These are phyloP conservation scores for Megamerina dolium DNA, from an alignment of 2,888 invertebrate genomes.

Conservation along the genomic window DNA sequence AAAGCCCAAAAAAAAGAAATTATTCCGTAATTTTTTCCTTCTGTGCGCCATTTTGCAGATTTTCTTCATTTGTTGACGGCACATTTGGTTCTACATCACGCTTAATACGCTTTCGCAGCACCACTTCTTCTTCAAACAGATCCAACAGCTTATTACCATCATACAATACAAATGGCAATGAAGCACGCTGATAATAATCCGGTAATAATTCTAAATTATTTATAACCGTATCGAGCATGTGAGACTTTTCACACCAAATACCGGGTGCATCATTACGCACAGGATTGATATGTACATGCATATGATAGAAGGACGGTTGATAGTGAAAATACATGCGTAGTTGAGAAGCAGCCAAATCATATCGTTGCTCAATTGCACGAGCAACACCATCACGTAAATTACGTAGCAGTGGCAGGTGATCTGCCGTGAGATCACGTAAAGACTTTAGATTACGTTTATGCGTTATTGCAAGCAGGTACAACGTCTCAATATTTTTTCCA, in stretches of 20 bases:
- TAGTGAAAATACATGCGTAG: conserved; percentile 87
- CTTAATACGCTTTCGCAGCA: conserved; percentile 18
- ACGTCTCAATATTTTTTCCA: conserved; percentile 63
- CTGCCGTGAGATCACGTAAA: conserved; percentile 71
- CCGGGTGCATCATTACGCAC: conserved; percentile 75
- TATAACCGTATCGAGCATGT: conserved; percentile 82
- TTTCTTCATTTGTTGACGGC: neutral
- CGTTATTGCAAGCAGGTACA: conserved; percentile 81
- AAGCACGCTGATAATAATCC: conserved; percentile 78
- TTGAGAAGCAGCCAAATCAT: conserved; percentile 62
- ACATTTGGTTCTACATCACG: neutral
- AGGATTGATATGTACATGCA: conserved; percentile 89
- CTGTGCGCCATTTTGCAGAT: too few relatives aligned
- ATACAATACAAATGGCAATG: conserved; percentile 72
- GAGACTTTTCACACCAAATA: conserved; percentile 77
- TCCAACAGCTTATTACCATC: conserved; percentile 70
- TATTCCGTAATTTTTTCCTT: too few relatives aligned
- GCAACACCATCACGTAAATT: conserved; percentile 72
- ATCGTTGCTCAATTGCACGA: conserved; percentile 72
- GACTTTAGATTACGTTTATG: conserved; percentile 70
- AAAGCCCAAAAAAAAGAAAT: too few relatives aligned
- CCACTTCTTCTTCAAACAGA: conserved; percentile 51
- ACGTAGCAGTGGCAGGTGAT: conserved; percentile 74
- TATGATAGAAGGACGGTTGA: conserved; percentile 94
- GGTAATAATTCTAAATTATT: conserved; percentile 76